Percentiles rank a stretch among this genome's conserved stretches.
These are phyloP conservation scores for Parazoanthus darwini DNA, from an alignment of 92 coral and sea anemone genomes.

Conservation along the genomic window DNA sequence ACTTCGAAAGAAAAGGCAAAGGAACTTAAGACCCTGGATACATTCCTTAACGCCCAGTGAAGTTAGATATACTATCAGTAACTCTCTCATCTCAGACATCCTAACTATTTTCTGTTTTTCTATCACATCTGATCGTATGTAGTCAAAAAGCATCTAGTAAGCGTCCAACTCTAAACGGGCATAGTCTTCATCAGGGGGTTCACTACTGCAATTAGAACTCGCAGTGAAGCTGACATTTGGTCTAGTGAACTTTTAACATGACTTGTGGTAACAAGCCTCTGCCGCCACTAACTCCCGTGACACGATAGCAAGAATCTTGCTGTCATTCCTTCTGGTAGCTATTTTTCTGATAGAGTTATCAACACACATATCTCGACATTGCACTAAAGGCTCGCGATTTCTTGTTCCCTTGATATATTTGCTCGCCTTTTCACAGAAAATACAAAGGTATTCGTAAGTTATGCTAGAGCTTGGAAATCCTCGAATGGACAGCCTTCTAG, in stretches of 20 bases:
- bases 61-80: slow-evolving; percentile 43
- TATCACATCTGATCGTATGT: slow-evolving; percentile 44
- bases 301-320: slow-evolving; percentile 46
- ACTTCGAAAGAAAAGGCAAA: too few species aligned
- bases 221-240: slow-evolving; percentile 39
- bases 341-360: slow-evolving; percentile 43
- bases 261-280: slow-evolving; percentile 60
- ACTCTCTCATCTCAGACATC: slow-evolving; percentile 41
- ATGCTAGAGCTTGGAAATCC: slow-evolving; percentile 44
- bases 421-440: slow-evolving; percentile 55
- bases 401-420: slow-evolving; percentile 58
- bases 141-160: slow-evolving; percentile 58
- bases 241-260: slow-evolving; percentile 50
- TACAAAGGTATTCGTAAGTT: slow-evolving; percentile 51
- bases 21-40: too few species aligned
- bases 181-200: slow-evolving; percentile 39
- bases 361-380: slow-evolving; percentile 55
- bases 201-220: slow-evolving; percentile 26
- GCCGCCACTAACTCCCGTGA: slow-evolving; percentile 65
- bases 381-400: slow-evolving; percentile 52
- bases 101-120: slow-evolving; percentile 37
- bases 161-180: slow-evolving; percentile 51
- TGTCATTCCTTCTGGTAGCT: slow-evolving; percentile 46
- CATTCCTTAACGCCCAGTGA: slow-evolving; percentile 42
- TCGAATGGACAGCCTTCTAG: slow-evolving; percentile 49